Evolutionary conservation across 2,888 invertebrate species (phyloP).

Genomic region (Bembecia ichneumoniformis): DNA sequence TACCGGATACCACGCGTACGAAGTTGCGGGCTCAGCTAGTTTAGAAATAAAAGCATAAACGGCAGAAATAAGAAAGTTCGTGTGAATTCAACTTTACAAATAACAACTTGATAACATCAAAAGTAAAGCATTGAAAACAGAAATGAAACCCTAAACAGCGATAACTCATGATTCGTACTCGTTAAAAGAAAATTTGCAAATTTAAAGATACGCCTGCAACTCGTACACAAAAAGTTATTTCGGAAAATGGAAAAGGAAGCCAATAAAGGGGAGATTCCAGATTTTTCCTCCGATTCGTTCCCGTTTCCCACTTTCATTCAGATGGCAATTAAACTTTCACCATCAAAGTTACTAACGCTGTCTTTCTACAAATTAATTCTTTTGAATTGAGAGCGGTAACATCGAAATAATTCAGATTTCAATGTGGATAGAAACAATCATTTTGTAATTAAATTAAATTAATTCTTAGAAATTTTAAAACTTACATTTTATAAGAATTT

Average conservation of each 20-base stretch:
- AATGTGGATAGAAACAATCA: neutral
- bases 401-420: neutral
- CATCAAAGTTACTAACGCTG: conserved; percentile 7
- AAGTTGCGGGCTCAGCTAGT: no score
- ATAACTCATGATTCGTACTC: no score
- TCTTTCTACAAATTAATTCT: conserved; percentile 2
- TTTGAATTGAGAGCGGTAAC: neutral
- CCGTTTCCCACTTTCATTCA: conserved; percentile 5
- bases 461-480: no score
- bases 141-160: no score
- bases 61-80: no score
- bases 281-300: neutral
- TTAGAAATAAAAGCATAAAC: no score
- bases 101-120: no score
- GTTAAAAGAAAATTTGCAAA: no score
- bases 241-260: conserved; percentile 1
- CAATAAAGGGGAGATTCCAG: neutral
- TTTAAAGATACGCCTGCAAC: neutral
- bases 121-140: no score
- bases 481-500: no score
- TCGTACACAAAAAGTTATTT: conserved; percentile 7
- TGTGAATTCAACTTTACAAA: no score
- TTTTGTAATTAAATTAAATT: neutral
- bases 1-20: no score
- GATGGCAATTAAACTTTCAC: conserved; percentile 8